Conservation (phyloP, 2,888 invertebrate species). For the Eurytoma californica region DNA sequence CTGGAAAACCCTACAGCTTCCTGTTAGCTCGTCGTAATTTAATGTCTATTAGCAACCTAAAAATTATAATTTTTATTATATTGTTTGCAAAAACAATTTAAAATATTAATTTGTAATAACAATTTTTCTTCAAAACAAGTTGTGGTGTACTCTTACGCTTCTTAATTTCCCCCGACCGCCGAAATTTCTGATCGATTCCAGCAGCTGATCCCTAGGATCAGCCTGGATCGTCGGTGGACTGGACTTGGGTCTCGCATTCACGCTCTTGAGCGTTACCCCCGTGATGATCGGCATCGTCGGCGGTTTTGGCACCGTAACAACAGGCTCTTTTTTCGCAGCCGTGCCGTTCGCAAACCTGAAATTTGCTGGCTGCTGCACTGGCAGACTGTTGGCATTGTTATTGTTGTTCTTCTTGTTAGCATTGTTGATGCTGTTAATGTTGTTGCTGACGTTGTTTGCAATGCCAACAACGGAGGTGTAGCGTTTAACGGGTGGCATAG, state of each 20-base stretch:
- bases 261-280: constrained; percentile 71
- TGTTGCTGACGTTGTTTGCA: constrained; percentile 43
- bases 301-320: constrained; percentile 60
- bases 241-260: constrained; percentile 64
- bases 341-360: constrained; percentile 30
- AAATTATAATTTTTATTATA: background rate
- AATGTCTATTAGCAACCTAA: constrained; percentile 43
- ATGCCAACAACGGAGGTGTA: constrained; percentile 68
- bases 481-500: constrained; percentile 56
- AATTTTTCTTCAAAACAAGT: background rate
- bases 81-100: background rate
- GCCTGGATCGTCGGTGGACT: constrained; percentile 62
- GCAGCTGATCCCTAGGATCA: constrained; percentile 81
- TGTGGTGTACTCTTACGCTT: constrained; percentile 61
- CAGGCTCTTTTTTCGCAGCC: constrained; percentile 6
- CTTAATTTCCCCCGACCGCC: constrained; percentile 69
- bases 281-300: constrained; percentile 72
- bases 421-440: background rate
- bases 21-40: constrained; percentile 14
- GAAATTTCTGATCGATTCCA: constrained; percentile 84
- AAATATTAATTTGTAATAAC: background rate
- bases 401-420: constrained; percentile 59
- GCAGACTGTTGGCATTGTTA: constrained; percentile 9
- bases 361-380: constrained; percentile 37
- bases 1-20: constrained; percentile 19